Percentiles rank a stretch among this genome's conserved stretches.
Conservation (phyloP, 2,797 vertebrate species). For the Poecilia gillii region DNA sequence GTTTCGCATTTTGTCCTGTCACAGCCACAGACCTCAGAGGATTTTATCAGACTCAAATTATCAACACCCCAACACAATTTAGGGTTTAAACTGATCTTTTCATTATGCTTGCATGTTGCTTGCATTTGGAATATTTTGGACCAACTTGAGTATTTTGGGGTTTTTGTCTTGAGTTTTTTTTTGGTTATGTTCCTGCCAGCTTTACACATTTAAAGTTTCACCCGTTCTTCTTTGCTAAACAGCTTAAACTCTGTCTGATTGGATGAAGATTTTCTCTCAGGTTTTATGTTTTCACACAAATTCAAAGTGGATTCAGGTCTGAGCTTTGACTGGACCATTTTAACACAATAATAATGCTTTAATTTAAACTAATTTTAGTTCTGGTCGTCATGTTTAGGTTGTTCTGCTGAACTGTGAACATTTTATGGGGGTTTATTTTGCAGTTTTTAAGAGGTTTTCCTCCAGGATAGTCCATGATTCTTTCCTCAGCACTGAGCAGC, state of each 20-base stretch:
- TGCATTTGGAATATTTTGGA: neutral
- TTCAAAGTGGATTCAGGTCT: neutral
- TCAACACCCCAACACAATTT: neutral
- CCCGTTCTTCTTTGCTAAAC: neutral
- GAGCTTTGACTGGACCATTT: neutral
- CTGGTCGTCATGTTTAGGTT: neutral
- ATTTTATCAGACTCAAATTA: neutral
- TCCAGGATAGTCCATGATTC: neutral
- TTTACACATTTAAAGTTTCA: neutral
- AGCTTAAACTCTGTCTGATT: neutral
- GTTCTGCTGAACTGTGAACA: neutral
- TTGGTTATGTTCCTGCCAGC: neutral
- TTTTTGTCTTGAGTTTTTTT: no score
- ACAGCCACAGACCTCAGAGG: neutral
- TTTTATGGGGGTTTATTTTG: neutral
- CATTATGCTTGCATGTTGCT: neutral
- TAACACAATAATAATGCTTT: neutral
- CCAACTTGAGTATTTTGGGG: neutral
- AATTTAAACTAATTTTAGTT: neutral
- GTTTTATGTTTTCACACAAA: neutral
- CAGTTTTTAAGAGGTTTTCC: neutral
- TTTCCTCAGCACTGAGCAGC: neutral
- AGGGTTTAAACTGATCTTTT: neutral
- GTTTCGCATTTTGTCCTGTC: neutral
- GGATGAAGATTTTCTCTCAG: neutral